These are phyloP conservation scores for Cyphomyrus discorhynchus DNA, from an alignment of 2,113 vertebrate genomes.

Conservation along the genomic window DNA sequence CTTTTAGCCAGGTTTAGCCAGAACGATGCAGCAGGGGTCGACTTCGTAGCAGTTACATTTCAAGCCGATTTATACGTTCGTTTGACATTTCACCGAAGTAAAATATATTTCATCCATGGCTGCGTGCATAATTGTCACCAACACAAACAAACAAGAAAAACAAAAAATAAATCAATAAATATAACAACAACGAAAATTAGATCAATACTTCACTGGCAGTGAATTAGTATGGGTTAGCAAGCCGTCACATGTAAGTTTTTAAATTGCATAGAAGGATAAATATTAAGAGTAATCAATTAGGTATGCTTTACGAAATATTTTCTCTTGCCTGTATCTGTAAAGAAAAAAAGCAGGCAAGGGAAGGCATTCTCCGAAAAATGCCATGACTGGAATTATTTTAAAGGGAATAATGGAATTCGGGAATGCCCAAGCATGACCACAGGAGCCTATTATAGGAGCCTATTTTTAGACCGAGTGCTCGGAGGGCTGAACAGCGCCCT, in stretches of 20 bases:
- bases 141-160: not conserved
- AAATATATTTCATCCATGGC: not conserved
- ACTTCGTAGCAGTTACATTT: not conserved
- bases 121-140: not conserved
- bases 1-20: not conserved
- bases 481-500: not conserved
- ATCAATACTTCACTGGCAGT: not conserved
- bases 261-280: not conserved
- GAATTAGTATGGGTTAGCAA: not conserved
- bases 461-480: not conserved
- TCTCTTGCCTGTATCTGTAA: not conserved
- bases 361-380: not conserved
- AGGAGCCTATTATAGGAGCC: not conserved
- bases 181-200: not conserved
- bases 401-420: not conserved
- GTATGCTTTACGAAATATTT: not conserved
- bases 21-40: not conserved
- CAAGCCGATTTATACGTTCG: not conserved
- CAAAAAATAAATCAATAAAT: not conserved
- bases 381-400: constrained; percentile 3
- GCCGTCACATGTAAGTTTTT: not conserved
- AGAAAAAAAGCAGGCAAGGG: not conserved
- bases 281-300: not conserved
- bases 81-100: not conserved
- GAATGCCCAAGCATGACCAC: not conserved